Base-by-base conservation (phyloP, 2,888 invertebrate species). In the Dioctria linearis region DNA sequence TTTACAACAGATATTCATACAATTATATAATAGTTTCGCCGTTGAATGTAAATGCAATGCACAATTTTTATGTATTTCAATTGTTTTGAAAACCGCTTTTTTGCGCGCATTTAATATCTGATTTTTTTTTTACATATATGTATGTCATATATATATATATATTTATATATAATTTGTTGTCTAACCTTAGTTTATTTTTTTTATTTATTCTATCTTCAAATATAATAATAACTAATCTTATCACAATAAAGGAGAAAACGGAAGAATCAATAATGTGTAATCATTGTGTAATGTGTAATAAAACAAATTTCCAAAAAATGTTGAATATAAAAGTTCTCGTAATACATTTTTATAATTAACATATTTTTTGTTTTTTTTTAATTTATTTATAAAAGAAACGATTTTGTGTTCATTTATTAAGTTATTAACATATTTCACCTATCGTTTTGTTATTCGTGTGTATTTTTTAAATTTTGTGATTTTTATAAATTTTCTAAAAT, bases 401-500 rank as follows among this genome's bases (percentile, higher is more conserved):
- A 63, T 63, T 76, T 78, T 78, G 61, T 63, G 37, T 63, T 78
- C 46, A 61, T 51, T 78, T 63, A 63, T 78, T 65, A 78, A 65
- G 40, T 61, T 59, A 59, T 75, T 75, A 59, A 75, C 61, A 75
- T 75, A 75, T 75, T 75, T 78, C 63, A 61, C 61, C 78, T 78
- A 78, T 78, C 65, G 78, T 63, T 78, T 69, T 65, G n/a, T 63
- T 49, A 63, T 63, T 49, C 63, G 78, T 78, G 67, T 79, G 51
- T 54, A 57, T 79, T 79, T 79, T 79, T 79, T 59, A 66, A 66
- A 57, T 66, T 78, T 67, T 79, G 78, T 78, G 61, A 78, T 63
- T 78, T 78, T 78, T 78, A 78, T 79, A 79, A 79, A 67, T 79
- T 79, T 37, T 79, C 79, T 79, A 79, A 66, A 78, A 79, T 79